These are phyloP conservation scores for Phymastichus coffea DNA, from an alignment of 1,140 invertebrate genomes.

Conservation along the genomic window DNA sequence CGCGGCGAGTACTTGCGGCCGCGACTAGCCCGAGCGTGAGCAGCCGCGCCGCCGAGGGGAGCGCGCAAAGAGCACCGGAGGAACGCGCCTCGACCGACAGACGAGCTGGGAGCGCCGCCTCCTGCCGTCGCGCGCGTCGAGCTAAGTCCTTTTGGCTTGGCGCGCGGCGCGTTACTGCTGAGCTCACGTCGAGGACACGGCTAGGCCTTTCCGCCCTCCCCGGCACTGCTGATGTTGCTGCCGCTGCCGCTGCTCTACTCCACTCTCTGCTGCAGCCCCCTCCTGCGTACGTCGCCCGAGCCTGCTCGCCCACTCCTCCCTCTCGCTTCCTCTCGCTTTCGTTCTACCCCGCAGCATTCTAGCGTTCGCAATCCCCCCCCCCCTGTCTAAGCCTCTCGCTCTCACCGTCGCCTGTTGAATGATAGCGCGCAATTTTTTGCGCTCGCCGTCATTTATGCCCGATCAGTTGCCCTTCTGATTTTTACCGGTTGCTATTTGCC, in stretches of 20 bases:
- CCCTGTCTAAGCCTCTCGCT: neutral
- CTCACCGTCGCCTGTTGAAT: neutral
- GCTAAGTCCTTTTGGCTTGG: constrained; percentile 34
- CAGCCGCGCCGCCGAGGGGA: neutral
- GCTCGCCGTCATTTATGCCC: no score
- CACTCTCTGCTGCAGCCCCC: no score
- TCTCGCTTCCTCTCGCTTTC: neutral
- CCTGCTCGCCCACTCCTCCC: constrained; percentile 6
- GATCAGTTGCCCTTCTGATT: no score
- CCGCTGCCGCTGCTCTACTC: no score
- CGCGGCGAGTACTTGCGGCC: no score
- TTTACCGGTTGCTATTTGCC: no score
- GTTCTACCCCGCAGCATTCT: neutral
- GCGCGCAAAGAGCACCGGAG: neutral
- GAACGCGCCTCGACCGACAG: neutral
- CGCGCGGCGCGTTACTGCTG: constrained; percentile 44
- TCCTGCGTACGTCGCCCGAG: no score
- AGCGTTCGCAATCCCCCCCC: neutral
- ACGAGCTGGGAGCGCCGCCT: no score
- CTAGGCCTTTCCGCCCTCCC: constrained; percentile 12
- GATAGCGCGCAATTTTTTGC: no score
- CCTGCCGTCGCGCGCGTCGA: constrained; percentile 12
- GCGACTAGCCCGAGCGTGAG: neutral
- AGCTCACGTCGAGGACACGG: constrained; percentile 15
- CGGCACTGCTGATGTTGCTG: no score